A percentile compares a stretch with the other conserved stretches of the same genome.
These are phyloP conservation scores for Lasioglossum oenotherae DNA, from an alignment of 2,888 invertebrate genomes.

Conservation along the genomic window DNA sequence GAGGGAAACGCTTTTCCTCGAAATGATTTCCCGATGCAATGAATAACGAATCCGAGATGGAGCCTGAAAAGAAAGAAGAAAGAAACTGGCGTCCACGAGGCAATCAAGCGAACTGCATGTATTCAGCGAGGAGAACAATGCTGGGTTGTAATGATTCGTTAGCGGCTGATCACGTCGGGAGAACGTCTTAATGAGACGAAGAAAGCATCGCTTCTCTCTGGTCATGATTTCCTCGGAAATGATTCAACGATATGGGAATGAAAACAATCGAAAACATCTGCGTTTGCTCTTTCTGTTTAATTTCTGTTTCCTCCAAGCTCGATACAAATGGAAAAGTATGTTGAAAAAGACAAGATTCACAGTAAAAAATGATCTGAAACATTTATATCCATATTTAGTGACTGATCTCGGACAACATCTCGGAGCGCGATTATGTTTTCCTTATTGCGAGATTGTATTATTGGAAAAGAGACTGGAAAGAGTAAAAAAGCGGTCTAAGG, in stretches of 20 bases:
- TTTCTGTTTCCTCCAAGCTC: no score
- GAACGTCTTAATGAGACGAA: slow-evolving; percentile 19
- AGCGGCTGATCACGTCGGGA: slow-evolving; percentile 4
- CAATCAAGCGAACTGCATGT: not conserved
- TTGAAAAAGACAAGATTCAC: not conserved
- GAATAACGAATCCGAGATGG: slow-evolving; percentile 11
- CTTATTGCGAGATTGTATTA: not conserved
- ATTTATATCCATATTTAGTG: not conserved
- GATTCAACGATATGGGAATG: not conserved
- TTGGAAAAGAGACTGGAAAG: not conserved
- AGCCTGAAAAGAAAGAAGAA: not conserved
- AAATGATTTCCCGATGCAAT: slow-evolving; percentile 15
- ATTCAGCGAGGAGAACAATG: not conserved
- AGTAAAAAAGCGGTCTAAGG: not conserved
- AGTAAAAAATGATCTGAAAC: not conserved
- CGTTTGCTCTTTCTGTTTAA: no score
- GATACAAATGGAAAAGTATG: not conserved
- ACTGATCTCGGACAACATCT: not conserved
- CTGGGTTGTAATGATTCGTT: slow-evolving; percentile 34
- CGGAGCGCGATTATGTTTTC: not conserved
- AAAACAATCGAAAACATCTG: not conserved
- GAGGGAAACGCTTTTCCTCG: slow-evolving; percentile 4
- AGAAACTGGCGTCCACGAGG: not conserved
- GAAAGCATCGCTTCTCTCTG: not conserved
- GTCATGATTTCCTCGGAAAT: not conserved